Percentiles rank a stretch among this genome's conserved stretches.
phyloP scores from a whole-genome alignment of 2,797 vertebrate genomes.

The Acipenser transmontanus region DNA sequence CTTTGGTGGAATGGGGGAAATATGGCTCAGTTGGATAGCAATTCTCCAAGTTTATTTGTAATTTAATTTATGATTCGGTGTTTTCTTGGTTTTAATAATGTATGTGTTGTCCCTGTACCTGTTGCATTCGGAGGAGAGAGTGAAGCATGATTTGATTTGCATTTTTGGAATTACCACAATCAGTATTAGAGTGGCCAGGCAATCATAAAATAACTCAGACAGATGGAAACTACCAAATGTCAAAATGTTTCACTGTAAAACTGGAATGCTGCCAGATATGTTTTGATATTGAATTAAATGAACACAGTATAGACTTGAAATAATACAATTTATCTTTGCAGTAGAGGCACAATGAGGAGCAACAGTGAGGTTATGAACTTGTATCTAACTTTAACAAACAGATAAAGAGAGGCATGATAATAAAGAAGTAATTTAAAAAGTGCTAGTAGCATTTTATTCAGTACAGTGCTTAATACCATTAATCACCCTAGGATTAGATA shows the following conservation, averaged over 20 bases:
- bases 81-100: constrained; percentile 28
- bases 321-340: constrained; percentile 36
- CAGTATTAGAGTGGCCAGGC: constrained; percentile 14
- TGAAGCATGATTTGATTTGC: constrained; percentile 34
- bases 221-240: constrained; percentile 28
- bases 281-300: constrained; percentile 22
- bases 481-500: too few relatives aligned
- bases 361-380: constrained; percentile 28
- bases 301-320: constrained; percentile 4
- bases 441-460: constrained; percentile 9
- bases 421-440: constrained; percentile 22
- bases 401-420: constrained; percentile 21
- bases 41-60: constrained; percentile 18
- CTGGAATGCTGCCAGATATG: constrained; percentile 18
- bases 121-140: constrained; percentile 22
- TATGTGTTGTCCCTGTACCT: constrained; percentile 33
- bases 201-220: constrained; percentile 21
- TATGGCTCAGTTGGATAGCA: constrained; percentile 21
- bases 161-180: constrained; percentile 25
- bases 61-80: constrained; percentile 20
- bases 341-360: constrained; percentile 29
- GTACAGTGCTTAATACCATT: constrained; percentile 4
- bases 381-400: constrained; percentile 23
- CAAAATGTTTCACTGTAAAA: constrained; percentile 3
- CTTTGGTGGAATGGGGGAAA: too few relatives aligned